Conservation (phyloP, 2,888 invertebrate genomes). For the Dorcus hopei region DNA sequence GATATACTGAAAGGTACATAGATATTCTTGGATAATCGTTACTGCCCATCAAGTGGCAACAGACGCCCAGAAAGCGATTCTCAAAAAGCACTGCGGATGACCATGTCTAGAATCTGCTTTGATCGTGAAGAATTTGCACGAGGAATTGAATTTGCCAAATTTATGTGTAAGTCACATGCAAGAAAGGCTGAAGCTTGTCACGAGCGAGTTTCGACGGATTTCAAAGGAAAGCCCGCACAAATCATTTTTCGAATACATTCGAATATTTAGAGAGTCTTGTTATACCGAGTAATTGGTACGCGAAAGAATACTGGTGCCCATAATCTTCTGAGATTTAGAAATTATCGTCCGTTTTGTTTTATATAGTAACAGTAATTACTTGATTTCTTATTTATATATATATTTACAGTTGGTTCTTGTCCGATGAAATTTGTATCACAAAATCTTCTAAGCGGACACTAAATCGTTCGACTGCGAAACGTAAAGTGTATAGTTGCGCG, state of each 20-base stretch:
- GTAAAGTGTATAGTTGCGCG: too few species aligned
- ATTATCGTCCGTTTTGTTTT: too few species aligned
- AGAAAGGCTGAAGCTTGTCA: constrained; percentile 68
- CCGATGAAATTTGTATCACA: too few species aligned
- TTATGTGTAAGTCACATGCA: constrained; percentile 80
- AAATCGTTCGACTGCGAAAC: too few species aligned
- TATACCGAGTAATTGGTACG: too few species aligned
- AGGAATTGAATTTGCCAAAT: constrained; percentile 70
- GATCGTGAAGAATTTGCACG: constrained; percentile 72
- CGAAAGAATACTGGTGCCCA: too few species aligned
- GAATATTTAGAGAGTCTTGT: constrained; percentile 73
- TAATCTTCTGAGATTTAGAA: too few species aligned
- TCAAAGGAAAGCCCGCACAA: constrained; percentile 78
- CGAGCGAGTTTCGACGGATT: constrained; percentile 49
- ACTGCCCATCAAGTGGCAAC: constrained; percentile 79
- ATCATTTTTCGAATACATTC: constrained; percentile 79
- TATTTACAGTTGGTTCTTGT: too few species aligned
- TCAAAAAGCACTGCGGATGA: constrained; percentile 74
- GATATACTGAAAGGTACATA: constrained; percentile 95
- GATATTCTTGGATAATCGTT: constrained; percentile 93
- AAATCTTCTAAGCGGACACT: too few species aligned
- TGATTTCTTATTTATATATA: too few species aligned
- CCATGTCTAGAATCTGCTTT: constrained; percentile 63
- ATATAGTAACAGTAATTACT: too few species aligned
- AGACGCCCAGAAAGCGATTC: constrained; percentile 65